phyloP scores from a whole-genome alignment of 2,113 vertebrate genomes.

The Salvelinus sp. region DNA sequence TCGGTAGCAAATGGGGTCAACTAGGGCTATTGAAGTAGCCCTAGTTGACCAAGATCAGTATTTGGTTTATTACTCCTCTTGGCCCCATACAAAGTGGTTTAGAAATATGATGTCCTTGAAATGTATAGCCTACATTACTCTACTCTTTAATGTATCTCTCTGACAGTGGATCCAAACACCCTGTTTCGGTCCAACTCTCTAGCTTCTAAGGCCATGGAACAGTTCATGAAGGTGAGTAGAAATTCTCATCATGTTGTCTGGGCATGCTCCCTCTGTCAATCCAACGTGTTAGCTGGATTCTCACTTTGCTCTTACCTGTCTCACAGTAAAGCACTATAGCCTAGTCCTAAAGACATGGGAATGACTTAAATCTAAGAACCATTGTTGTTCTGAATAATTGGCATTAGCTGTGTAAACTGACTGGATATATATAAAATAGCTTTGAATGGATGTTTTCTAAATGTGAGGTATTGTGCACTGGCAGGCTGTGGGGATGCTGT shows the following conservation, averaged over 20 bases:
- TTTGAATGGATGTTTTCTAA: slow-evolving; percentile 24
- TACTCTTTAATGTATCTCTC: slow-evolving; percentile 21
- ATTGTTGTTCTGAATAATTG: background rate
- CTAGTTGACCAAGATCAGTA: background rate
- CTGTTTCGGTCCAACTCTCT: slow-evolving; percentile 90
- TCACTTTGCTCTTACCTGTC: background rate
- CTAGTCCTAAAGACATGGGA: no score
- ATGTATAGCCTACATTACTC: background rate
- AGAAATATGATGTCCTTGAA: background rate
- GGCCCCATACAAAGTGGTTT: background rate
- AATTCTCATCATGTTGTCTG: background rate
- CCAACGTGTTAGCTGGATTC: background rate
- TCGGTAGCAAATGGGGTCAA: background rate
- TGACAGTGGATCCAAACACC: slow-evolving; percentile 88
- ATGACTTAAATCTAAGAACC: background rate
- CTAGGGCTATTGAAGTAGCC: background rate
- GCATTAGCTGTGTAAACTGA: background rate
- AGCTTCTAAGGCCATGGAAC: slow-evolving; percentile 90
- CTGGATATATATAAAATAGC: background rate
- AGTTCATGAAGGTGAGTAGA: slow-evolving; percentile 86
- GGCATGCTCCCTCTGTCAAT: background rate
- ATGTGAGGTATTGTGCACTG: slow-evolving; percentile 17
- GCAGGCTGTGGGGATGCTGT: slow-evolving; percentile 90
- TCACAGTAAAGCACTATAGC: no score
- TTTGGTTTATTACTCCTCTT: background rate